Evolutionary conservation across 30 jellyfish, hydroid and myxozoan genomes (phyloP), one percentile per base, ranked within the genome.

Genomic region (Aurelia sp.): DNA sequence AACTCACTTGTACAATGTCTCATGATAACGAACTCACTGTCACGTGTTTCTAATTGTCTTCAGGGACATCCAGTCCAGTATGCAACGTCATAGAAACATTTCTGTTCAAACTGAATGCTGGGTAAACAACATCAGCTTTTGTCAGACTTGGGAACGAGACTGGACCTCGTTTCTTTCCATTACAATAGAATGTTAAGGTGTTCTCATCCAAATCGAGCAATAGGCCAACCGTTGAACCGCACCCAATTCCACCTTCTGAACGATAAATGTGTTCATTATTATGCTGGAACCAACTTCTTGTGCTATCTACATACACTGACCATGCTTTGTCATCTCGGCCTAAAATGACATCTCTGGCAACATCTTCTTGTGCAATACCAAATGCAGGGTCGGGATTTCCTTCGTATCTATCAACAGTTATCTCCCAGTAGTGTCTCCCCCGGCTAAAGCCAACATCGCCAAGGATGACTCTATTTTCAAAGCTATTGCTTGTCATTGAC

Each of bases 361-460:
- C 89, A 37, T 89, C 90, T 51, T 82, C 94, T 74, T 65, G 86
- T 11, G 99, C 99, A 37, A 93, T 67, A 15, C 99, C 99, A 52
- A 93, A 87, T 2, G 99, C 97, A 6, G 99, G 99, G 66, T 93
- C 99, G 30, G 99, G 99, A 66, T 93, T 93, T 11, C 99, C 99
- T 62, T 74, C 86, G 91, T 68, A 87, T 27, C 69, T 68, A 27
- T 78, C 96, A 17, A 86, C 83, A 22, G 90, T 74, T 57, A 76
- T 87, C 67, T 93, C 97, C 99, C 99, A 93, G 71, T 88, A 93
- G 74, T 93, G 99, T 30, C 73, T 69, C 31, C 99, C 99, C 7
- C 99, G 90, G 67, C 94, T 87, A 78, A 93, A 93, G 17, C 97
- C 99, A 75, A 93, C 97, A 73, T 93, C 97, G 13, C 91, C 96